Percentiles rank a stretch among this genome's conserved stretches.
These are phyloP conservation scores for Sesamia inferens DNA, from an alignment of 2,888 invertebrate species.

Conservation along the genomic window DNA sequence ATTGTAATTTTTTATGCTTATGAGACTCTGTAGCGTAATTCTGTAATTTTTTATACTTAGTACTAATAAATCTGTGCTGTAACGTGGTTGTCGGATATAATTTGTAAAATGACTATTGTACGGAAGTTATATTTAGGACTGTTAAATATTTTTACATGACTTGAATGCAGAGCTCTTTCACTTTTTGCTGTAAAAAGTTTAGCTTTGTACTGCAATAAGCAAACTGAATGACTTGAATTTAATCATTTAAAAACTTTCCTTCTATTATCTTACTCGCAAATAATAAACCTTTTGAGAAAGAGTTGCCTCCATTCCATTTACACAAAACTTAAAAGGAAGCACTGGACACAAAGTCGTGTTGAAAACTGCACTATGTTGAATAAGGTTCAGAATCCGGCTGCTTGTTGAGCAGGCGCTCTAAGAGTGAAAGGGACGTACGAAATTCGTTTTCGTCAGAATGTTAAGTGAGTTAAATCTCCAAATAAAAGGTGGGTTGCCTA, in stretches of 20 bases:
- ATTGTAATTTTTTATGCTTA: slow-evolving; percentile 49
- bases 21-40: slow-evolving; percentile 21
- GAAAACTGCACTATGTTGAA: slow-evolving; percentile 46
- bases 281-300: slow-evolving; percentile 19
- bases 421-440: slow-evolving; percentile 73
- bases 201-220: too few species aligned
- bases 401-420: slow-evolving; percentile 43
- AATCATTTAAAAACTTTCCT: slow-evolving; percentile 12
- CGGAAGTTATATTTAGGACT: slow-evolving; percentile 10
- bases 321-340: slow-evolving; percentile 33
- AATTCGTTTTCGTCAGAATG: slow-evolving; percentile 83
- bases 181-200: slow-evolving; percentile 3
- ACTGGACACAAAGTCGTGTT: slow-evolving; percentile 32
- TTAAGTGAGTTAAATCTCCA: slow-evolving; percentile 88
- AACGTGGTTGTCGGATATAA: slow-evolving; percentile 5
- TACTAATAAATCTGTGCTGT: slow-evolving; percentile 13
- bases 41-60: slow-evolving; percentile 45
- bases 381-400: slow-evolving; percentile 43
- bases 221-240: slow-evolving; percentile 2
- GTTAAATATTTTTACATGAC: slow-evolving; percentile 4
- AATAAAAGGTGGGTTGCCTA: slow-evolving; percentile 85
- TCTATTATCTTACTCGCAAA: slow-evolving; percentile 22
- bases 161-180: neutral
- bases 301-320: slow-evolving; percentile 31
- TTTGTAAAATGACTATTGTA: slow-evolving; percentile 22